Conservation (phyloP, 2,113 vertebrate species). For the Piaya cayana region DNA sequence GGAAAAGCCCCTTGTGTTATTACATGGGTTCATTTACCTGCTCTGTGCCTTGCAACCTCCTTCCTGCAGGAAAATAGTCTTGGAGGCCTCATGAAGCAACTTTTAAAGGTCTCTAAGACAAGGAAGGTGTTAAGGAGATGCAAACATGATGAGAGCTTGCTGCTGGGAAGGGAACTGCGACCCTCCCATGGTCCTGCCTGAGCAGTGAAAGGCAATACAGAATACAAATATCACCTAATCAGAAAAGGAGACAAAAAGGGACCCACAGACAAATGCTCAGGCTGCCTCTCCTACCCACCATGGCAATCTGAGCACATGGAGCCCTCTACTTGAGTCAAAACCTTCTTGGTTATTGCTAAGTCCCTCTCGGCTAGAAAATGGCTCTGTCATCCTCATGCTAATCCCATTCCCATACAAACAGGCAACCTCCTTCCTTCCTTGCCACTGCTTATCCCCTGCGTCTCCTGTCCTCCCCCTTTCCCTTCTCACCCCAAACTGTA, state of each 20-base stretch:
- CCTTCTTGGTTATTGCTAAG: not conserved
- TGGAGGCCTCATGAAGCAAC: not conserved
- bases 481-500: constrained; percentile 81
- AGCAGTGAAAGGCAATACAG: not conserved
- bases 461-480: constrained; percentile 33
- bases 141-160: not conserved
- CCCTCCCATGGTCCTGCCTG: not conserved
- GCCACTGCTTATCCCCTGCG: constrained; percentile 43
- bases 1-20: not conserved
- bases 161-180: not conserved
- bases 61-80: not conserved
- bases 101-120: not conserved
- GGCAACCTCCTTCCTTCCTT: constrained; percentile 78
- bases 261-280: not conserved
- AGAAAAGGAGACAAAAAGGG: not conserved
- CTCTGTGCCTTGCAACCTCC: not conserved
- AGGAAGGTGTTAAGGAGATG: not conserved
- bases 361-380: constrained; percentile 40
- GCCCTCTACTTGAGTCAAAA: not conserved
- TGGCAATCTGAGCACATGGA: not conserved
- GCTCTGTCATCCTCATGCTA: constrained; percentile 78
- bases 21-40: rapidly evolving
- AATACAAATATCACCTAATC: not conserved
- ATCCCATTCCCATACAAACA: constrained; percentile 87
- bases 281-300: not conserved